Percentiles rank a stretch among this genome's conserved stretches.
These are phyloP conservation scores for Neomorphus geoffroyi DNA, from an alignment of 2,797 vertebrate species.

Conservation along the genomic window DNA sequence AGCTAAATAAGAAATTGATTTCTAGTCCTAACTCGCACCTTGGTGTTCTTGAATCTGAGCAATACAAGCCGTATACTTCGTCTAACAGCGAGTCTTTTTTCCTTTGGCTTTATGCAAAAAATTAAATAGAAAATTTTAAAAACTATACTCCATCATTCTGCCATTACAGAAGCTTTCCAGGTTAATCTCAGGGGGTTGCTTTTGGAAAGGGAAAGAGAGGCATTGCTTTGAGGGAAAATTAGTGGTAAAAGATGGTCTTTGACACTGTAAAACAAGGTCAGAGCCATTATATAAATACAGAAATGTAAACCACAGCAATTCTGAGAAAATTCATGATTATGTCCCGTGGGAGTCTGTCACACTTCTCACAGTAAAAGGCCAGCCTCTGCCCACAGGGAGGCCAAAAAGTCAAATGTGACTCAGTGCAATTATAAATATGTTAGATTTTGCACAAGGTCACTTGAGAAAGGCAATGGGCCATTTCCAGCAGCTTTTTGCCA, in stretches of 20 bases:
- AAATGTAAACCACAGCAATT: neutral
- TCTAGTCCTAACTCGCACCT: neutral
- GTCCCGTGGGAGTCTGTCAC: neutral
- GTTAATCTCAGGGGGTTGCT: neutral
- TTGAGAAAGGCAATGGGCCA: neutral
- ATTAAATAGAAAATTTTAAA: neutral
- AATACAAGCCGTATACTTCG: neutral
- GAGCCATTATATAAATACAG: neutral
- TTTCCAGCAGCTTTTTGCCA: neutral
- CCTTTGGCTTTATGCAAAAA: neutral
- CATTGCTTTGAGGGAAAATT: neutral
- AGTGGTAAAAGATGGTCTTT: neutral
- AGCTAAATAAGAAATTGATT: neutral
- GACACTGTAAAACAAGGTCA: neutral
- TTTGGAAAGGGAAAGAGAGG: neutral
- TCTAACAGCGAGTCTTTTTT: neutral
- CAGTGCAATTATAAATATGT: neutral
- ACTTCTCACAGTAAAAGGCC: neutral
- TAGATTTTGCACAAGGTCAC: neutral
- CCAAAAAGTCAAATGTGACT: neutral
- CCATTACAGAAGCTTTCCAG: neutral
- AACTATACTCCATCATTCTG: neutral
- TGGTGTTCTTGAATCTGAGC: neutral
- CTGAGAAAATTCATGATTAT: neutral
- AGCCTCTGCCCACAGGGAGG: neutral